Conservation (phyloP, 2,888 invertebrate genomes). For the Athalia circularis region DNA sequence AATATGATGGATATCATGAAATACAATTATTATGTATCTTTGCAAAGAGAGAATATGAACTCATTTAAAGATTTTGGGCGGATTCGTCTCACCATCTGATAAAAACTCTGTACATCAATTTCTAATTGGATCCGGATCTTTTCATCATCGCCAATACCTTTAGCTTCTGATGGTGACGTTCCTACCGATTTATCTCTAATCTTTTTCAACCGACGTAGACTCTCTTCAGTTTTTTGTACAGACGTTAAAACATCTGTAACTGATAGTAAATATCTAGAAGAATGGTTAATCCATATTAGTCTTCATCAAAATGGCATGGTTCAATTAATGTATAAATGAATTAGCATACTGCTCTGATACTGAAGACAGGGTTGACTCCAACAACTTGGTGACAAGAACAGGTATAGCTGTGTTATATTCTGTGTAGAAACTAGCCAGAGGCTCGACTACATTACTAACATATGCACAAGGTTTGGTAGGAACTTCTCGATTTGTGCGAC, state of each 20-base stretch:
- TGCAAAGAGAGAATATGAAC: conserved; percentile 1
- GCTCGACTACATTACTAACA: conserved; percentile 80
- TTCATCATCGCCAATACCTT: conserved; percentile 90
- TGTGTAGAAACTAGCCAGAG: conserved; percentile 78
- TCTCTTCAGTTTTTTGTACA: conserved; percentile 96
- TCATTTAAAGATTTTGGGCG: too few relatives aligned
- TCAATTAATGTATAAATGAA: conserved; percentile 25
- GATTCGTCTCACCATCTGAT: conserved; percentile 75
- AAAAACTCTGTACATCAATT: conserved; percentile 88
- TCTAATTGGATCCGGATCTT: conserved; percentile 94
- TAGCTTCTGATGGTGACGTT: conserved; percentile 74
- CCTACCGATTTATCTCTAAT: conserved; percentile 80
- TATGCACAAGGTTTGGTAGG: conserved; percentile 89
- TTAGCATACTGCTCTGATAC: conserved; percentile 76
- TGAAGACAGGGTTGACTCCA: conserved; percentile 72
- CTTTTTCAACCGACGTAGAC: conserved; percentile 91
- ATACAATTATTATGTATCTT: background rate
- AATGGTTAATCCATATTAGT: conserved; percentile 50
- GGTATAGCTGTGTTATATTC: conserved; percentile 73
- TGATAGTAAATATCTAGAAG: conserved; percentile 79
- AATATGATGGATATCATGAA: conserved; percentile 44
- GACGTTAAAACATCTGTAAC: conserved; percentile 93
- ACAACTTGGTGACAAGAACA: conserved; percentile 71
- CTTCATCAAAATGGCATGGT: conserved; percentile 6
- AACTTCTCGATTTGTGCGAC: conserved; percentile 92